A percentile compares a stretch with the other conserved stretches of the same genome.
These are phyloP conservation scores for Poeciliopsis infans DNA, from an alignment of 2,797 vertebrate species.

Conservation along the genomic window DNA sequence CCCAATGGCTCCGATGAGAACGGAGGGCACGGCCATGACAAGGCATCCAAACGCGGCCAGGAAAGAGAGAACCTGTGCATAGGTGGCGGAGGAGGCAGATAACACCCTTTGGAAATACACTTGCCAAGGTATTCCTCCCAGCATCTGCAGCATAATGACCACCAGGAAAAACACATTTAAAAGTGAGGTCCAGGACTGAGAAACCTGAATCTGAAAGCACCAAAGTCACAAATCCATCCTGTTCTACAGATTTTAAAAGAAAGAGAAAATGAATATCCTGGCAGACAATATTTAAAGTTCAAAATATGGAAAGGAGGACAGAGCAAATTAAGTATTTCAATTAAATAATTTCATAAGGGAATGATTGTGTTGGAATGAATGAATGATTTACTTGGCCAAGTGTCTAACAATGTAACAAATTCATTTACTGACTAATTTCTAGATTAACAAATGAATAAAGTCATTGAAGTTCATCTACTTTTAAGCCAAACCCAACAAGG, in stretches of 20 bases:
- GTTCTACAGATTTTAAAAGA: neutral
- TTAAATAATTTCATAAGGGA: neutral
- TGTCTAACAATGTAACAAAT: neutral
- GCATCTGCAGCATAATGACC: slow-evolving; percentile 79
- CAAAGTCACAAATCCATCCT: slow-evolving; percentile 1
- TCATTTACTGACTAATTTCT: neutral
- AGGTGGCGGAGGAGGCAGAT: slow-evolving; percentile 94
- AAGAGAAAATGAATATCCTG: neutral
- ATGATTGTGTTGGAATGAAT: too few species aligned
- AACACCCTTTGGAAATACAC: slow-evolving; percentile 98
- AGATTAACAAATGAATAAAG: neutral
- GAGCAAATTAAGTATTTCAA: neutral
- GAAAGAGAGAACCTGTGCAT: slow-evolving; percentile 95
- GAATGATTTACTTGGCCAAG: neutral
- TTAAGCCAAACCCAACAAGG: neutral
- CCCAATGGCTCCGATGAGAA: slow-evolving; percentile 95
- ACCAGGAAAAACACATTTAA: neutral
- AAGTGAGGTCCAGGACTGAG: neutral
- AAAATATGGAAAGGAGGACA: too few species aligned
- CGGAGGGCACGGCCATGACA: slow-evolving; percentile 93
- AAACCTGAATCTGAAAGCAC: neutral
- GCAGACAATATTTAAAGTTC: neutral
- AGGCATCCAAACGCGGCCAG: slow-evolving; percentile 95
- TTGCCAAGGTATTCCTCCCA: slow-evolving; percentile 98
- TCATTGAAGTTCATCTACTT: neutral